Evolutionary conservation across 2,797 vertebrate genomes (phyloP), one percentile per base, ranked within the genome.

Genomic region (Hyperoplus lanceolatus): DNA sequence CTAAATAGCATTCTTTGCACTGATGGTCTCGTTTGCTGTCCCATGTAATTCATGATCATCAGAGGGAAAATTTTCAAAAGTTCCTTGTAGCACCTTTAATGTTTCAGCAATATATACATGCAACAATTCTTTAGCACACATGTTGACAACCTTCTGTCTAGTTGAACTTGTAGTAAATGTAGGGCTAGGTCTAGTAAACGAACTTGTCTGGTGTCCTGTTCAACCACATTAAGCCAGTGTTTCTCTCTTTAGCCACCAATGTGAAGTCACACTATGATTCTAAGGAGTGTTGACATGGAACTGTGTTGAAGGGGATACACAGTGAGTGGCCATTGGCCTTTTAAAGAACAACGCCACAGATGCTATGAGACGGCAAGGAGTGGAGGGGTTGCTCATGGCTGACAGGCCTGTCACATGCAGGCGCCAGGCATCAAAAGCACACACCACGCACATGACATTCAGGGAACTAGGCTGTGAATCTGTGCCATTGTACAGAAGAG

Each of bases 321-420:
- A 74, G 87, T 68, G 87, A 92, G 84, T 18, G 82, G 87, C 88
- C 82, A 59, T 77, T 92, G 89, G 90, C 92, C 93, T 94, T 95
- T 93, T 90, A 90, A 93, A 91, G 89, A 90, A 86, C 91, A 87
- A 92, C 57, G 48, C 76, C 78, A 64, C 81, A 89, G 87, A 95
- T 91, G 89, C 85, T 90, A 84, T 88, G 89, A 92, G 93, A 93
- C 86, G 76, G 89, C 82, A 6, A 80, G 72, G 91, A 90, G 90
- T 77, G 87, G 84, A 89, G 80, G 29, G 79, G 80, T 73, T 46
- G 83, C 81, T 87, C 84, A 62, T 65, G 80, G 92, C 87, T 80
- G 57, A 89, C 49, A 83, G 85, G 90, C 86, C 92, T 92, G 94
- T 95, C 95, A 96, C 87, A 94, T 93, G 86, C 92, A 94, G 93